A percentile compares a stretch with the other conserved stretches of the same genome.
Evolutionary conservation across 2,113 vertebrate genomes (phyloP).

Genomic region (Nyctereutes procyonoides): DNA sequence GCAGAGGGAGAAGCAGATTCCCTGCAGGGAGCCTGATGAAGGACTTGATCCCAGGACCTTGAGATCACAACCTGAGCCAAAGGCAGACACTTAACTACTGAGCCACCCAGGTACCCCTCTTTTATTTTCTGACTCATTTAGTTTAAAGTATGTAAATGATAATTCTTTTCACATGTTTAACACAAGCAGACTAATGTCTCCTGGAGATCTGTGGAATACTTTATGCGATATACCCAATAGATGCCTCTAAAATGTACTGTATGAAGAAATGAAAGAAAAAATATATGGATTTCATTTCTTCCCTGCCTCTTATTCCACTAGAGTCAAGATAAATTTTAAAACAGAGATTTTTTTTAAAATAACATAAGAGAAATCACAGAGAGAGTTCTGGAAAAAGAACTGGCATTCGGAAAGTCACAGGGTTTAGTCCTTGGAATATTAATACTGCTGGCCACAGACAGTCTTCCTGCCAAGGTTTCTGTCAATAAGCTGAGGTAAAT

Average conservation of each 20-base stretch:
- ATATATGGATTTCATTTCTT: conserved; percentile 19
- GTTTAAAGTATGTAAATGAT: background rate
- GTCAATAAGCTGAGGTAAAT: conserved; percentile 60
- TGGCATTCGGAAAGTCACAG: conserved; percentile 6
- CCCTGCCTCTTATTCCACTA: background rate
- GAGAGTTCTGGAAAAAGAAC: conserved; percentile 3
- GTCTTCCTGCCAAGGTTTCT: background rate
- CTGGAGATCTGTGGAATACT: background rate
- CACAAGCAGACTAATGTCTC: background rate
- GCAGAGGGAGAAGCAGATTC: too few relatives aligned
- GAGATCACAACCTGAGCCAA: too few relatives aligned
- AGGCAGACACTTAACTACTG: too few relatives aligned
- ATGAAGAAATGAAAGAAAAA: conserved; percentile 32
- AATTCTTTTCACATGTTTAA: background rate
- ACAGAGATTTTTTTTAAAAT: background rate
- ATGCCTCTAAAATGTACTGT: background rate
- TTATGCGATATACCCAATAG: background rate
- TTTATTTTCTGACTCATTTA: conserved; percentile 16
- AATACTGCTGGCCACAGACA: conserved; percentile 13
- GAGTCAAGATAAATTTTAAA: conserved; percentile 44
- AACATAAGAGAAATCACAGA: background rate
- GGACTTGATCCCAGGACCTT: too few relatives aligned
- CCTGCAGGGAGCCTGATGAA: too few relatives aligned
- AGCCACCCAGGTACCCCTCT: background rate
- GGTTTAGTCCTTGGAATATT: conserved; percentile 52